A percentile compares a stretch with the other conserved stretches of the same genome.
Evolutionary conservation across 2,888 invertebrate species (phyloP).

Genomic region (Crossocerus cetratus): DNA sequence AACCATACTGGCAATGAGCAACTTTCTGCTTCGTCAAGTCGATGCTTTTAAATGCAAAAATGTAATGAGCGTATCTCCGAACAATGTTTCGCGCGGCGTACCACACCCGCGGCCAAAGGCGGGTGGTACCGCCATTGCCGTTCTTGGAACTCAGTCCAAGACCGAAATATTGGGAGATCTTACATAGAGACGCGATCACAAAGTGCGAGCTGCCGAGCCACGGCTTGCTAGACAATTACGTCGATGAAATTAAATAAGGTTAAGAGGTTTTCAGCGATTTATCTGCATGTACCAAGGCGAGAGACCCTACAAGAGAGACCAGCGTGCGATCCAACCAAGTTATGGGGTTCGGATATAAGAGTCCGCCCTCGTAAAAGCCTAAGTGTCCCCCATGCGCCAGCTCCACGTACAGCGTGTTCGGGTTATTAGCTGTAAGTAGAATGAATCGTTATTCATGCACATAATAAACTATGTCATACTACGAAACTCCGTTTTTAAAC

Average conservation of each 20-base stretch:
- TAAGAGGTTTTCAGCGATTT: conserved; percentile 70
- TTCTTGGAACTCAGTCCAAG: conserved; percentile 4
- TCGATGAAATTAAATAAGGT: conserved; percentile 42
- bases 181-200: conserved; percentile 23
- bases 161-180: conserved; percentile 21
- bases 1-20: too few relatives aligned
- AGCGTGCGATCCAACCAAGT: conserved; percentile 95
- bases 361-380: conserved; percentile 95
- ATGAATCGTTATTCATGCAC: not conserved
- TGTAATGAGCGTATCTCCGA: too few relatives aligned
- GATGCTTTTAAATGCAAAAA: too few relatives aligned
- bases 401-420: conserved; percentile 86
- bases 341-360: conserved; percentile 91
- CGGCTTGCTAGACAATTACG: conserved; percentile 20
- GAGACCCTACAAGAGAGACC: conserved; percentile 88
- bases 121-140: too few relatives aligned
- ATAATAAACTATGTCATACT: not conserved
- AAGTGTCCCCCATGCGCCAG: conserved; percentile 95
- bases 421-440: conserved; percentile 80
- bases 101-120: too few relatives aligned
- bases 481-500: not conserved
- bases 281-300: conserved; percentile 81
- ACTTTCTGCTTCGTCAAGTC: too few relatives aligned
- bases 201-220: conserved; percentile 23
- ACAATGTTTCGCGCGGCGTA: not conserved